These are phyloP conservation scores for Zaprionus capensis DNA, from an alignment of 1,140 invertebrate genomes.

Conservation along the genomic window DNA sequence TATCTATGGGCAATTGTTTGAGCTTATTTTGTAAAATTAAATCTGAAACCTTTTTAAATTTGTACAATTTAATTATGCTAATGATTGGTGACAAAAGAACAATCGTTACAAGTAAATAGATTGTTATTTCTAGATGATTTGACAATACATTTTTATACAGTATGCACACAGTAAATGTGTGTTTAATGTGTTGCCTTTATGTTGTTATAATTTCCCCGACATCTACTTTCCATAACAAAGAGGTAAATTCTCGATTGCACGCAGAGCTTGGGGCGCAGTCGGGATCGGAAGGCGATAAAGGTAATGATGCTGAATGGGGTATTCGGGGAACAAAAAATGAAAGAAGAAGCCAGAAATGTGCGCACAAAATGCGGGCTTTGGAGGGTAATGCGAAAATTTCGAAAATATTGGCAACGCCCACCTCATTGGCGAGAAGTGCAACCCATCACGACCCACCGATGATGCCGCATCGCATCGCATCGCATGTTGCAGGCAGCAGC, in stretches of 20 bases:
- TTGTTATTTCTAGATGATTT: too few species aligned
- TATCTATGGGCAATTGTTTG: too few species aligned
- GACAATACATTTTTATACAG: too few species aligned
- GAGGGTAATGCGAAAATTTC: background rate
- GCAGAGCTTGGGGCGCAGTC: background rate
- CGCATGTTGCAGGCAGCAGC: conserved; percentile 15
- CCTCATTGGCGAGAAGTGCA: conserved; percentile 18
- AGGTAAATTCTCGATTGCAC: background rate
- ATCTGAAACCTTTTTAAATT: too few species aligned
- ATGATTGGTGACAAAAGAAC: background rate
- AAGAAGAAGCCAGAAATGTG: background rate
- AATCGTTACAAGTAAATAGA: too few species aligned
- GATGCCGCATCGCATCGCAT: conserved; percentile 24
- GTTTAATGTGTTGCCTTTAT: background rate
- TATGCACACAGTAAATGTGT: background rate
- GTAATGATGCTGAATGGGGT: conserved; percentile 1
- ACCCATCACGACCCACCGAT: conserved; percentile 14
- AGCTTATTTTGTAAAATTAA: too few species aligned
- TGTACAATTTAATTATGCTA: background rate
- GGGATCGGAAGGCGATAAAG: background rate
- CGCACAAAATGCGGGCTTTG: conserved; percentile 1
- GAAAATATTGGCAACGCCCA: conserved; percentile 39
- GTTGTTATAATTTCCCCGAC: too few species aligned
- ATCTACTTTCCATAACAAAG: background rate
- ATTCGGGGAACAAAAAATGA: background rate